phyloP scores from a whole-genome alignment of 2,888 invertebrate genomes.

The Tetanocera ferruginea region DNA sequence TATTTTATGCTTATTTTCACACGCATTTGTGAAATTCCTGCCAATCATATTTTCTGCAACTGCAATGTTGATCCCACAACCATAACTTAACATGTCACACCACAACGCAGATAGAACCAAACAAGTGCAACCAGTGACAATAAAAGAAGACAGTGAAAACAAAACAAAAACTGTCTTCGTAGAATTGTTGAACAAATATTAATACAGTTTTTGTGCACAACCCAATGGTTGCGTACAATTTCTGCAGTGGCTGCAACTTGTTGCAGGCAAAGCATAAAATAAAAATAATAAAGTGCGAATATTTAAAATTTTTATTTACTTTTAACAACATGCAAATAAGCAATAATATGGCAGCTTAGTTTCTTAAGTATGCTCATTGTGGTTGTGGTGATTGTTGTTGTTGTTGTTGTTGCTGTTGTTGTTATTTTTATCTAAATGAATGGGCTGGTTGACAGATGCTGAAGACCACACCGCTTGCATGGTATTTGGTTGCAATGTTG shows the following conservation, averaged over 20 bases:
- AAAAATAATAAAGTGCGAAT: not conserved
- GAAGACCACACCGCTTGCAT: not conserved
- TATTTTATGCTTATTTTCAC: not conserved
- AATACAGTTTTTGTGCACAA: not conserved
- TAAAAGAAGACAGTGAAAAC: not conserved
- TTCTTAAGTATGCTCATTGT: not conserved
- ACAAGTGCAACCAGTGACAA: not conserved
- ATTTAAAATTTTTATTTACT: slow-evolving; percentile 4
- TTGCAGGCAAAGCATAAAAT: not conserved
- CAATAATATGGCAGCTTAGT: slow-evolving; percentile 21
- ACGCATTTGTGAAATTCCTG: not conserved
- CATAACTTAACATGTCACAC: not conserved
- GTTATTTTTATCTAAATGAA: not conserved
- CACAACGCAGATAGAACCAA: not conserved
- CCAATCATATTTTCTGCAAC: not conserved
- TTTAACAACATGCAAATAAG: slow-evolving; percentile 12
- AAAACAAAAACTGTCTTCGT: not conserved
- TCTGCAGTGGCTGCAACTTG: not conserved
- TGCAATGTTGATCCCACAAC: not conserved
- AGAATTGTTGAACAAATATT: slow-evolving; percentile 18
- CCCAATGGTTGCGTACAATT: not conserved
- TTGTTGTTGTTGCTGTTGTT: too few relatives aligned
- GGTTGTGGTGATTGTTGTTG: not conserved
- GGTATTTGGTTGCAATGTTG: not conserved
- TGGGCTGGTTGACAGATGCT: not conserved